Evolutionary conservation across 2,797 vertebrate genomes (phyloP).

Genomic region (Enteromius trimaculatus): DNA sequence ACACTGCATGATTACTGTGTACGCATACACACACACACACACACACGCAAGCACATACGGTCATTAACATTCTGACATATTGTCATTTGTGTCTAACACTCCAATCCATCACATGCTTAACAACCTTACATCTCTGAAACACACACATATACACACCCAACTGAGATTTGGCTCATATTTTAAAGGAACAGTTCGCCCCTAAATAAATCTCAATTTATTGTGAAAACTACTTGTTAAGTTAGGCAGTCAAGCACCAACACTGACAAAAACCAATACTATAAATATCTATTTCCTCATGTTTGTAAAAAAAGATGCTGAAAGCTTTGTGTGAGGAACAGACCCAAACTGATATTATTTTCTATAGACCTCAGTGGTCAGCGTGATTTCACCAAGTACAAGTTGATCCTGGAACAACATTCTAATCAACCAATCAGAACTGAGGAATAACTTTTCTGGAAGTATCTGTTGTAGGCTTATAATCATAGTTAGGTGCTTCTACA

Average conservation of each 20-base stretch:
- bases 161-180: not conserved
- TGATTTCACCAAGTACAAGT: no score
- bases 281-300: not conserved
- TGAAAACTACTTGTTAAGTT: not conserved
- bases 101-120: conserved; percentile 81
- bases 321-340: not conserved
- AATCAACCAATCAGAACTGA: no score
- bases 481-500: no score
- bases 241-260: not conserved
- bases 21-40: conserved; percentile 52
- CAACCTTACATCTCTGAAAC: conserved; percentile 60
- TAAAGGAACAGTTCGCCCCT: not conserved
- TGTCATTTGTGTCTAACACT: conserved; percentile 76
- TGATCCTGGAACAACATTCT: no score
- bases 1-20: conserved; percentile 43
- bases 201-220: conserved; percentile 7
- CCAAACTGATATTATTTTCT: not conserved
- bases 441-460: no score
- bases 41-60: conserved; percentile 18
- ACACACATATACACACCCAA: conserved; percentile 17
- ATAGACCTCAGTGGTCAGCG: no score
- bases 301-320: not conserved
- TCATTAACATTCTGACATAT: conserved; percentile 75
- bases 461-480: no score
- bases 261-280: not conserved